These are phyloP conservation scores for Dryomyza anilis DNA, from an alignment of 2,888 invertebrate species.

Conservation along the genomic window DNA sequence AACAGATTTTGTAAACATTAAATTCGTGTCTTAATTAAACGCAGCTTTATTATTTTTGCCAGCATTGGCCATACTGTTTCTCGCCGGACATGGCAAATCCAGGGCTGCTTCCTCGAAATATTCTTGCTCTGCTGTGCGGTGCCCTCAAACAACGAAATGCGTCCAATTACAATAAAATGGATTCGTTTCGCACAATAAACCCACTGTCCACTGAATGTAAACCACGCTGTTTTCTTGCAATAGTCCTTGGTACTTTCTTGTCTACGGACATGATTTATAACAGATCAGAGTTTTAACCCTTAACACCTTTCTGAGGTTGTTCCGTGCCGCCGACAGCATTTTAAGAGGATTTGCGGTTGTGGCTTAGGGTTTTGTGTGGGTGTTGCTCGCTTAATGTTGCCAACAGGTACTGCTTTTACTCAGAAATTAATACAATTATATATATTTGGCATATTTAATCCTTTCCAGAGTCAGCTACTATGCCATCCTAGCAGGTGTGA, in stretches of 20 bases:
- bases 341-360: neutral
- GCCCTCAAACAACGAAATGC: neutral
- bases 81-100: too few relatives aligned
- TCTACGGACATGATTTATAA: conserved; percentile 16
- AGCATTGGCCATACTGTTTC: neutral
- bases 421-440: too few relatives aligned
- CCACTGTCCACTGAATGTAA: neutral
- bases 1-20: conserved; percentile 21
- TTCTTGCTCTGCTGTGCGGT: too few relatives aligned
- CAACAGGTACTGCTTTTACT: neutral
- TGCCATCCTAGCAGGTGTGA: too few relatives aligned
- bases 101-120: too few relatives aligned
- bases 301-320: conserved; percentile 1
- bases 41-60: neutral
- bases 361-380: neutral
- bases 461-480: too few relatives aligned
- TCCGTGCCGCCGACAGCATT: neutral
- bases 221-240: neutral
- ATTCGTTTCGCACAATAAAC: conserved; percentile 24
- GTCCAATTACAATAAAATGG: conserved; percentile 13
- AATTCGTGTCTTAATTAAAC: conserved; percentile 16
- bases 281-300: conserved; percentile 9
- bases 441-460: too few relatives aligned
- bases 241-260: neutral
- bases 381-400: neutral